Evolutionary conservation across 2,113 vertebrate genomes (phyloP).

Genomic region (Chitala chitala): DNA sequence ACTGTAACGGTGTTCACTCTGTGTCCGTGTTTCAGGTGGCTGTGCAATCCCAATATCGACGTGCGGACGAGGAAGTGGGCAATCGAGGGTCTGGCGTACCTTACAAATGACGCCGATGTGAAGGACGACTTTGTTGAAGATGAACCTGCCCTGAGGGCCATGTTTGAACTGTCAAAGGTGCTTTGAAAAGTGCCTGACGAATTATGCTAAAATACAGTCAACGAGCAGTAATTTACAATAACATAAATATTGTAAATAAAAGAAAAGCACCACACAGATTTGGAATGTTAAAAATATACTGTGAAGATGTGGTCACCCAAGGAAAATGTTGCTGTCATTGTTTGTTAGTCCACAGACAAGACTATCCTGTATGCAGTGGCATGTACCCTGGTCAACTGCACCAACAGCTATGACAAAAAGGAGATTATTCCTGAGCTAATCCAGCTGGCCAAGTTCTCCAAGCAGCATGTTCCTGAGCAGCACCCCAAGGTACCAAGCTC

Average conservation of each 20-base stretch:
- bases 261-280: background rate
- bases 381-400: conserved; percentile 85
- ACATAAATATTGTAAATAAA: background rate
- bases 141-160: conserved; percentile 80
- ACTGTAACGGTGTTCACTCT: background rate
- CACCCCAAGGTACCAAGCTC: conserved; percentile 80
- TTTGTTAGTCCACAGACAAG: conserved; percentile 79
- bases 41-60: conserved; percentile 83
- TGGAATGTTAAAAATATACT: background rate
- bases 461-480: conserved; percentile 93
- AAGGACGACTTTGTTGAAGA: conserved; percentile 98
- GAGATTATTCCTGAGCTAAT: conserved; percentile 90
- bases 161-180: conserved; percentile 94
- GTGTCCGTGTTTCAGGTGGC: conserved; percentile 67
- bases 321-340: background rate
- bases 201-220: background rate
- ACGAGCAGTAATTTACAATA: no score
- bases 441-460: conserved; percentile 95
- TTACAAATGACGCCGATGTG: conserved; percentile 92
- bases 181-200: background rate
- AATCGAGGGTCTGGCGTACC: conserved; percentile 86
- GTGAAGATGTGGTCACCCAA: no score
- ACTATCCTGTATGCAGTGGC: conserved; percentile 90
- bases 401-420: conserved; percentile 92
- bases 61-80: conserved; percentile 89